A percentile compares a stretch with the other conserved stretches of the same genome.
phyloP scores from a whole-genome alignment of 2,888 invertebrate genomes.

The Tenthredo distinguenda region DNA sequence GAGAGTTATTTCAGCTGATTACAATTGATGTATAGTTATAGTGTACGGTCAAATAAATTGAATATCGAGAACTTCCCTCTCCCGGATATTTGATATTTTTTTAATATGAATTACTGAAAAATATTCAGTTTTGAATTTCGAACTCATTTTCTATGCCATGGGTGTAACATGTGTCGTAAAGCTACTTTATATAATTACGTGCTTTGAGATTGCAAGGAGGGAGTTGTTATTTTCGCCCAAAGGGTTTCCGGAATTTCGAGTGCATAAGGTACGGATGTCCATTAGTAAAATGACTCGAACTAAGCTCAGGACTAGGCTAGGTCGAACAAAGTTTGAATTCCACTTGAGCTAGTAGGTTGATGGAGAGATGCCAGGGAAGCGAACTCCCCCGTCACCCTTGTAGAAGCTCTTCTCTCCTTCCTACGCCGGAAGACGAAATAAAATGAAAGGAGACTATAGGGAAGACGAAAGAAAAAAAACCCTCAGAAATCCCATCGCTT shows the following conservation, averaged over 20 bases:
- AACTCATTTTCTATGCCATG: not conserved
- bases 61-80: not conserved
- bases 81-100: not conserved
- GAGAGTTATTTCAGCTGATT: conserved; percentile 11
- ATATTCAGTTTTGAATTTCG: not conserved
- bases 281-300: conserved; percentile 30
- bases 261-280: conserved; percentile 12
- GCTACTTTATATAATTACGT: not conserved
- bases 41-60: not conserved
- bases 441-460: not conserved
- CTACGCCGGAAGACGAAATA: not conserved
- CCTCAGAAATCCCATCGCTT: not conserved
- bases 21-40: not conserved
- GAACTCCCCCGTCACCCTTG: not conserved
- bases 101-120: not conserved
- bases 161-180: not conserved
- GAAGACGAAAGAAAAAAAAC: not conserved
- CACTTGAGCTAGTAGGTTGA: conserved; percentile 31
- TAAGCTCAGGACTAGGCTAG: conserved; percentile 25
- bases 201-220: not conserved
- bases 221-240: not conserved
- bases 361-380: not conserved
- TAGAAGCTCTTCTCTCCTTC: not conserved
- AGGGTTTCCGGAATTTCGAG: not conserved
- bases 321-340: conserved; percentile 40